phyloP scores from a whole-genome alignment of 2,113 vertebrate genomes.

The Aptenodytes forsteri region DNA sequence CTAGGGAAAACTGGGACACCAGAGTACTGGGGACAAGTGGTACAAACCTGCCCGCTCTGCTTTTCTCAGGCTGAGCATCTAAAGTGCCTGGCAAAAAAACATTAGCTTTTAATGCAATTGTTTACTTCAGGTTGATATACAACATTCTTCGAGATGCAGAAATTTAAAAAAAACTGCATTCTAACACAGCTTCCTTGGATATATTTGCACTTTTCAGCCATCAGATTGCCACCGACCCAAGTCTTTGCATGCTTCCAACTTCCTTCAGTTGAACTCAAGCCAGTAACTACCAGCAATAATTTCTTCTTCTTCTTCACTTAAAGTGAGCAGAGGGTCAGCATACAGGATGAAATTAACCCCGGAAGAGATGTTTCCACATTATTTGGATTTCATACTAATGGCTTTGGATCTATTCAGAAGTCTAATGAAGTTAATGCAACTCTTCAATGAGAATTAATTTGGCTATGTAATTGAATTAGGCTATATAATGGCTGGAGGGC shows the following conservation, averaged over 20 bases:
- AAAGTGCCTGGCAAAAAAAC: constrained; percentile 24
- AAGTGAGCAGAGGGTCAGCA: constrained; percentile 42
- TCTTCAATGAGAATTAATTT: constrained; percentile 7
- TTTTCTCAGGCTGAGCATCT: constrained; percentile 21
- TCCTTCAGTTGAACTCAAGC: constrained; percentile 27
- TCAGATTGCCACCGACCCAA: not conserved
- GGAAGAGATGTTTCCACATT: constrained; percentile 21
- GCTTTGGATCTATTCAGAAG: constrained; percentile 57
- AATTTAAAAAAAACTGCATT: not conserved
- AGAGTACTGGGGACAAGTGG: not conserved
- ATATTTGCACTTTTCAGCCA: constrained; percentile 19
- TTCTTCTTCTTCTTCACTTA: constrained; percentile 34
- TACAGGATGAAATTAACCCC: constrained; percentile 38
- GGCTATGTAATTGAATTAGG: not conserved
- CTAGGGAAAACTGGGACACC: not conserved
- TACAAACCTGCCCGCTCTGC: not conserved
- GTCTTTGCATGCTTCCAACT: constrained; percentile 12
- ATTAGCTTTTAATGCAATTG: not conserved
- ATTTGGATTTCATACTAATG: constrained; percentile 41
- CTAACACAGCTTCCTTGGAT: constrained; percentile 2
- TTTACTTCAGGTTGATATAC: not conserved
- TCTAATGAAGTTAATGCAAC: constrained; percentile 30
- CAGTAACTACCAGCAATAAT: constrained; percentile 11
- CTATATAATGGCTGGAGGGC: constrained; percentile 23
- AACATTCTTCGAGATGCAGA: not conserved